Base-by-base conservation (phyloP, 1,140 invertebrate species). In the Ceratosolen solmsi region DNA sequence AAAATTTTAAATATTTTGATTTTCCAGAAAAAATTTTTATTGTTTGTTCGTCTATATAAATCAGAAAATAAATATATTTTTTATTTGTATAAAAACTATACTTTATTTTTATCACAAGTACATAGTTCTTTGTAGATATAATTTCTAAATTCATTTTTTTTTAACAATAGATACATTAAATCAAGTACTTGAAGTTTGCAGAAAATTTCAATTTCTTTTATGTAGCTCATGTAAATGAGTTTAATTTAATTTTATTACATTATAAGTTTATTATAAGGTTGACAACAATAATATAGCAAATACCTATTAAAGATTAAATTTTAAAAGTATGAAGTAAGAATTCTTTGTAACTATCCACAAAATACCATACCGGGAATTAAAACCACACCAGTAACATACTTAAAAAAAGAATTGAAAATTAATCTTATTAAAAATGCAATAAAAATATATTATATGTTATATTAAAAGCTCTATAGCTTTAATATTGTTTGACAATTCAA, bases 341-440 rank as follows among this genome's bases (percentile, higher is more conserved):
- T 38, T 38, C n/a, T n/a, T 68, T 68, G 38, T 68, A 38, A 68
- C 63, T 20, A n/a, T 15, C 22, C n/a, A 38, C 36, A 38, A 38
- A 68, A 68, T 68, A 68, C 38, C 38, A 68, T 68, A 13, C 41
- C 41, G 41, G 41, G 41, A 46, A 68, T 68, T 25, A 22, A 68
- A 68, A 9, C 30, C 8, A 17, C 63, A 68, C 38, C 30, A n/a
- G n/a, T 20, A n/a, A 68, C 20, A 38, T 68, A 38, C 36, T 38
- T 65, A 65, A 65, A 36, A 30, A 36, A 68, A 68, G 27, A 38
- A 15, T 38, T 22, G 20, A 68, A 68, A 63, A 68, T 68, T 68
- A n/a, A 17, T 38, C 63, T 68, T 68, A 33, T 38, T 68, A 68
- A 68, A 68, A 38, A n/a, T n/a, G 33, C 63, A 22, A 22, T 15